phyloP scores from a whole-genome alignment of 2,113 vertebrate species.

The Casuarius casuarius region DNA sequence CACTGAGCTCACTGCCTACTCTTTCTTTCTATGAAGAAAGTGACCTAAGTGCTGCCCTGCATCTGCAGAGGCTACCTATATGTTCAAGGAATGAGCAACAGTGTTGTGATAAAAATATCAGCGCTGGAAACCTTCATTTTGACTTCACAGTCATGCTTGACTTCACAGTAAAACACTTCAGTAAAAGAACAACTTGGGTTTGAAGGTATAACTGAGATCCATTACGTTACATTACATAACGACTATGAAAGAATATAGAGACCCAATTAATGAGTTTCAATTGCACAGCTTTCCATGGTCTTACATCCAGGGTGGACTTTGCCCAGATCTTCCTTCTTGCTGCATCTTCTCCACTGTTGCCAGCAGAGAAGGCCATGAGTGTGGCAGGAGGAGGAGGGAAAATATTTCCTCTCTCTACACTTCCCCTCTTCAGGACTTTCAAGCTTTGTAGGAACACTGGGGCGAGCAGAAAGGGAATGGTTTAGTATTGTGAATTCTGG shows the following conservation, averaged over 20 bases:
- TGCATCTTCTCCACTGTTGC: neutral
- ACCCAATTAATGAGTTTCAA: neutral
- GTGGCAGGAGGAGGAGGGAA: neutral
- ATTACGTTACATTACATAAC: neutral
- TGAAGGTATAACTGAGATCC: neutral
- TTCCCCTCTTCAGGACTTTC: neutral
- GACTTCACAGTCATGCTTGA: neutral
- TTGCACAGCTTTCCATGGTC: neutral
- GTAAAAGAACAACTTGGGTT: neutral
- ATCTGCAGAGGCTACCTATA: neutral
- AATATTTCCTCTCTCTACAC: neutral
- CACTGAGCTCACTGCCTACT: neutral
- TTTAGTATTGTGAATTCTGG: no score
- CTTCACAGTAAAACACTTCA: neutral
- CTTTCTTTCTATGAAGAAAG: neutral
- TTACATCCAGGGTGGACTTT: neutral
- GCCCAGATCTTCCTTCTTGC: neutral
- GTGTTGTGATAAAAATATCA: neutral
- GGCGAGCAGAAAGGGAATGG: neutral
- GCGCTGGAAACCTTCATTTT: neutral
- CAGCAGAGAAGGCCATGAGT: neutral
- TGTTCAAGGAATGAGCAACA: neutral
- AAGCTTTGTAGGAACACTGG: neutral
- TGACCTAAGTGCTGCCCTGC: neutral
- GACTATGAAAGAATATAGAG: neutral